Evolutionary conservation across 1,140 invertebrate species (phyloP).

Genomic region (Mamestra configurata): DNA sequence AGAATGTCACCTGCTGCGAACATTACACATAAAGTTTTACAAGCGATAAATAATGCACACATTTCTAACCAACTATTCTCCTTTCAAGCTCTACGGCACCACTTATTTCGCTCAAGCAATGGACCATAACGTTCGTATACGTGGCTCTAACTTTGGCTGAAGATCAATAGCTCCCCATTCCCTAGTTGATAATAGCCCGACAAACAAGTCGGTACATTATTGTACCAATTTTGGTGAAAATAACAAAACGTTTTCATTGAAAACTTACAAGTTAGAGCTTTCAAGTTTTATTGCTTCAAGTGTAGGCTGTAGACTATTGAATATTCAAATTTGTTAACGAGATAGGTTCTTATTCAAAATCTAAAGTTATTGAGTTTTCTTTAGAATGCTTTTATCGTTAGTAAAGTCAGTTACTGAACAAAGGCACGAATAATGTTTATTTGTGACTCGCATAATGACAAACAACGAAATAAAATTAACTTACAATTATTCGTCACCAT

Average conservation of each 20-base stretch:
- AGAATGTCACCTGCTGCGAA: no score
- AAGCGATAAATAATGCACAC: no score
- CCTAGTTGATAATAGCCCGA: background rate
- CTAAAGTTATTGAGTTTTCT: background rate
- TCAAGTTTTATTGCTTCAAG: background rate
- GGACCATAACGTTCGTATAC: background rate
- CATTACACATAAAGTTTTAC: no score
- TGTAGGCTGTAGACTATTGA: background rate
- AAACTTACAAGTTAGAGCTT: background rate
- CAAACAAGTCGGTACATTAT: constrained; percentile 1
- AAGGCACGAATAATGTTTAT: no score
- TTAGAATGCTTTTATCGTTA: background rate
- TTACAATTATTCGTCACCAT: no score
- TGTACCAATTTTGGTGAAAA: background rate
- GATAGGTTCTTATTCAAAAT: background rate
- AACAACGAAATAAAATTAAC: no score
- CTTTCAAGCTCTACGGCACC: no score
- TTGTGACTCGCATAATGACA: no score
- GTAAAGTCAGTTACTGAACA: no score
- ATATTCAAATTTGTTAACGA: constrained; percentile 2
- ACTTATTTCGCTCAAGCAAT: no score
- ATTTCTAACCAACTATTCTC: no score
- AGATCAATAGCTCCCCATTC: constrained; percentile 3
- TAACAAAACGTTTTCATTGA: background rate
- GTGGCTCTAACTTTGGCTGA: background rate